Base-by-base conservation (phyloP, 2,113 vertebrate genomes). In the Pyxicephalus adspersus region DNA sequence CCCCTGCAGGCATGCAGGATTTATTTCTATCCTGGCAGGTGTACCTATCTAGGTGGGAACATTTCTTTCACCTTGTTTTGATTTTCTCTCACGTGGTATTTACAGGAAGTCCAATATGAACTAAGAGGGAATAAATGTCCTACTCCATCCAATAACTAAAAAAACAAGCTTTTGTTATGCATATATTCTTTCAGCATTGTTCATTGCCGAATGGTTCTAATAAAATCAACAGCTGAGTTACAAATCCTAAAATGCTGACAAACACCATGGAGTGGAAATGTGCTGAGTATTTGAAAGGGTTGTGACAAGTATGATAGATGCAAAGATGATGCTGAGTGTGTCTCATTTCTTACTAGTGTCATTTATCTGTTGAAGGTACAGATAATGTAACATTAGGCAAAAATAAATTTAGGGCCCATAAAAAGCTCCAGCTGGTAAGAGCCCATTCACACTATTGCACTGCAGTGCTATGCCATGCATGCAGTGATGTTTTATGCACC, bases 261-360 rank as follows among this genome's bases (percentile, higher is more conserved):
- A 55, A 66, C 57, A 16, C 63, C n/a, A 34, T 60, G 29, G 58
- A 67, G 28, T 57, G 51, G n/a, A 68, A 68, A 67, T 45, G 28
- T 68, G 64, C 64, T 78, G 65, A 68, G 17, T 19, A 68, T 60
- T 60, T 57, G 52, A 68, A n/a, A 68, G 54, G 54, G 20, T 13
- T 66, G 31, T 79, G 65, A 79, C 76, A 79, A 68, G 51, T 79
- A 57, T 68, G 76, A 70, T 58, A 58, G 64, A 79, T 79, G 54
- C 52, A 54, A 68, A 68, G 75, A 68, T 67, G 45, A 38, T 68
- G 51, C 51, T 45, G 17, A 57, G 20, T 38, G 52, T 68, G n/a
- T 79, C 64, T 67, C 64, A 50, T 67, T 67, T 79, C n/a, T 58
- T 60, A 58, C 19, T 67, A 58, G 57, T 66, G 52, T 68, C 51